Percentiles rank a stretch among this genome's conserved stretches.
These are phyloP conservation scores for Calliphora vicina DNA, from an alignment of 1,140 invertebrate species.

Conservation along the genomic window DNA sequence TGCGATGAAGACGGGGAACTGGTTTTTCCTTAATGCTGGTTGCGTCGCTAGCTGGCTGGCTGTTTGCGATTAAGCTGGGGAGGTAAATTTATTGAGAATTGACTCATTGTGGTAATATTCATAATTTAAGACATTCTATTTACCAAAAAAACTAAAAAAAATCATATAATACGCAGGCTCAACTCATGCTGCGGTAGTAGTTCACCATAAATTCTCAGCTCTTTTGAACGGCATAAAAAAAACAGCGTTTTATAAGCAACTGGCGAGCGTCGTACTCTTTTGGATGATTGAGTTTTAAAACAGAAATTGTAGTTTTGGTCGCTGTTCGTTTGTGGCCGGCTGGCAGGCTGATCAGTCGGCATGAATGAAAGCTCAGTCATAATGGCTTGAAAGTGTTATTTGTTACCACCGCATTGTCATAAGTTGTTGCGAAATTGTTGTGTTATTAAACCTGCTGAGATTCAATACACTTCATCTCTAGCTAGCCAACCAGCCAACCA, in stretches of 20 bases:
- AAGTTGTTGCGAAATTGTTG: constrained; percentile 34
- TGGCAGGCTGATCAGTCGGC: neutral
- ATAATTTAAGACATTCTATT: constrained; percentile 29
- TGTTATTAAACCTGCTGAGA: constrained; percentile 35
- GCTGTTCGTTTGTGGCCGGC: neutral
- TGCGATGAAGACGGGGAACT: neutral
- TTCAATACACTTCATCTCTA: constrained; percentile 11
- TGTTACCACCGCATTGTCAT: constrained; percentile 33
- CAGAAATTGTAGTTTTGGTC: neutral
- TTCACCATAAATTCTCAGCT: constrained; percentile 34
- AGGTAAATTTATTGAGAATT: constrained; percentile 25
- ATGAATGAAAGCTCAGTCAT: constrained; percentile 29
- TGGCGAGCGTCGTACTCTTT: neutral
- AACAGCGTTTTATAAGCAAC: neutral
- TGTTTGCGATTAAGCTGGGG: neutral
- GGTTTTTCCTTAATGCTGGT: neutral
- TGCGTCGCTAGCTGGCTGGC: too few relatives aligned
- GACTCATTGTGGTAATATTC: constrained; percentile 36
- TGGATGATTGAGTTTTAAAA: neutral
- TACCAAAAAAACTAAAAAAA: neutral
- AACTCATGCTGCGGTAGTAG: constrained; percentile 28
- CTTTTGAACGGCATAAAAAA: constrained; percentile 5
- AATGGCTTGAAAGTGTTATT: constrained; percentile 33
- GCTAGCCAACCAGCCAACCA: neutral
- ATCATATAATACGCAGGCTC: neutral